Evolutionary conservation across 2,888 invertebrate genomes (phyloP), one percentile per base, ranked within the genome.

Genomic region (Agrilus biguttatus): DNA sequence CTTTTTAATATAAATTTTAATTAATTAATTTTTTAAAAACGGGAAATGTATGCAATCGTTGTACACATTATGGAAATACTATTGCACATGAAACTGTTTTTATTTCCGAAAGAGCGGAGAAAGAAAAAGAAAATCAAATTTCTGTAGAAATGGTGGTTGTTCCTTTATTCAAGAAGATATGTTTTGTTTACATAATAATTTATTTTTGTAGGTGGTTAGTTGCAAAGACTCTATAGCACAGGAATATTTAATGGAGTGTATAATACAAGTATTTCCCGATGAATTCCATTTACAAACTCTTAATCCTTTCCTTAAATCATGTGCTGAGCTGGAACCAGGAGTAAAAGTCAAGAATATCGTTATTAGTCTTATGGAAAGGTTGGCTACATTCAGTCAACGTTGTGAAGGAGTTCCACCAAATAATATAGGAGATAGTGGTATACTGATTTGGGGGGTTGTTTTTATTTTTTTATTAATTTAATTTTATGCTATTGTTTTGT

Each of bases 161-260:
- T 10, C 3, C 10, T 28, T 10, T 28, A 21, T 34, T 5, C 10
- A 14, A 14, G 6, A 34, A 14, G n/a, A 5, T 34, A 8, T 36
- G 8, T 36, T 13, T n/a, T 14, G 2, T 14, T 36, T 36, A 17
- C n/a, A 17, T 33, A 40, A 12, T 33, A n/a, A 21, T 34, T 41
- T 46, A 35, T 46, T 43, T 36, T 50, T 54, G 19, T 51, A 62
- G 62, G 93, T 92, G 14, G 97, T 98, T 41, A 95, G 93, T 63
- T 99, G 98, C 61, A 72, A 91, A 48, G 98, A 98, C 69, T 89
- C 95, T 0, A 97, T 98, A 47, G 96, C 98, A 0, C 97, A 98
- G 70, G 97, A 98, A 69, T 99, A 98, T 66, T 77, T 98, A 17
- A 97, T 98, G 96, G 97, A 97, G 67, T 96, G 96, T 61, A 90